These are phyloP conservation scores for Galeruca laticollis DNA, from an alignment of 2,888 invertebrate species.

Conservation along the genomic window DNA sequence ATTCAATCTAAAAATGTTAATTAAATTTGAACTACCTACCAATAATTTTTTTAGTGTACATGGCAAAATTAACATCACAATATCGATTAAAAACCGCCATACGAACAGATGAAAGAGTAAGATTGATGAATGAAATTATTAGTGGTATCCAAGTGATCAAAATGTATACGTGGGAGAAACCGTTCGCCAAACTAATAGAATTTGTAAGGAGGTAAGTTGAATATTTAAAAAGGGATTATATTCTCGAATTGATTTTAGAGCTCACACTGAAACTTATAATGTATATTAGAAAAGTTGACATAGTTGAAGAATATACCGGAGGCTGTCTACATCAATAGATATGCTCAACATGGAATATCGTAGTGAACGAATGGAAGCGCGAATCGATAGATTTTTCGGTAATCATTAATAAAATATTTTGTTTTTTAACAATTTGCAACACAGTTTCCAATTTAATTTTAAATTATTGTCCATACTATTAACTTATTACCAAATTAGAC, in stretches of 20 bases:
- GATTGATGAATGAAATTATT: conserved; percentile 78
- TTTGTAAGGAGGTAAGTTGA: conserved; percentile 46
- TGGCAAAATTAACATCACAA: conserved; percentile 59
- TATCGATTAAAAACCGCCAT: conserved; percentile 68
- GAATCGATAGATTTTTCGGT: neutral
- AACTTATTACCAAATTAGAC: too few species aligned
- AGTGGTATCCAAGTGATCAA: conserved; percentile 67
- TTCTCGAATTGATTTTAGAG: conserved; percentile 1
- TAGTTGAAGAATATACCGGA: neutral
- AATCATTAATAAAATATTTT: neutral
- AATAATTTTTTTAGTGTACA: conserved; percentile 53
- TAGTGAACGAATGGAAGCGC: conserved; percentile 1
- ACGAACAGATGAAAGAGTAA: conserved; percentile 74
- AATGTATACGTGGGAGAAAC: conserved; percentile 57
- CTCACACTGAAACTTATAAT: neutral
- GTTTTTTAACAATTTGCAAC: neutral
- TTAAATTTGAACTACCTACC: too few species aligned
- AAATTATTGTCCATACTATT: too few species aligned
- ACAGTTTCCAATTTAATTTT: too few species aligned
- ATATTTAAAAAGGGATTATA: neutral
- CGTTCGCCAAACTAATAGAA: conserved; percentile 54
- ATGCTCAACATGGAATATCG: neutral
- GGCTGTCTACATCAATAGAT: conserved; percentile 1
- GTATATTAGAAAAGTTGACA: neutral
- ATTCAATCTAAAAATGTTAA: too few species aligned